Evolutionary conservation across 1,140 invertebrate genomes (phyloP), one percentile per base, ranked within the genome.

Genomic region (Philopotamus ludificatus): DNA sequence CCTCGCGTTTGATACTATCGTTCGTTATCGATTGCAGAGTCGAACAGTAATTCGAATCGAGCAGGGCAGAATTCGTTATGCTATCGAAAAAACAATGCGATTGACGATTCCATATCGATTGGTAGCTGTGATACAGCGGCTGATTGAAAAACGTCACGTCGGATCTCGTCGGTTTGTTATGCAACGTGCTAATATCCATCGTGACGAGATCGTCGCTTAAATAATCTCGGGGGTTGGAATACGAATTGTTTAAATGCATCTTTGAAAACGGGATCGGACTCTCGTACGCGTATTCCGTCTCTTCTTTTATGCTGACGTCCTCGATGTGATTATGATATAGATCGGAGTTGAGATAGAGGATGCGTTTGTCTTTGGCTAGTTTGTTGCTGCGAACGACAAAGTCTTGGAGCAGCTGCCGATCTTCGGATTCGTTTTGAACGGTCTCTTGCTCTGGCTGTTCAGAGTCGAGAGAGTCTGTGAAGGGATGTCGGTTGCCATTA

Each of bases 1-100:
- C 68, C 53, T 70, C 68, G 1, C 68, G 55, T 39, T 67, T 70
- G 4, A 58, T 47, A 41, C 62, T 70, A 53, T 70, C 65, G 15
- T 70, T 73, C 23, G 72, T 72, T 8, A 80, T 70, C n/a, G 78
- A 80, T 58, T 80, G 77, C 49, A 72, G 73, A 60, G 77, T 75
- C 66, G 75, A 79, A 23, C 77, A 75, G 8, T 73, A 70, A 20
- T 59, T 64, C n/a, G 71, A 72, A n/a, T 65, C 57, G 15, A 68
- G 68, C 12, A 58, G 63, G 23, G 66, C 71, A 26, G 70, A 72
- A 70, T 77, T 75, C 54, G 74, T 73, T 71, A 79, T 75, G 65
- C 77, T 79, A 65, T 81, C 79, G 67, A 78, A 80, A 70, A 77
- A 78, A 45, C 75, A 73, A 41, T 76, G 78, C 20, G 77, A 77